phyloP scores from a whole-genome alignment of 2,888 invertebrate species.

The Agapetus fuscipes region DNA sequence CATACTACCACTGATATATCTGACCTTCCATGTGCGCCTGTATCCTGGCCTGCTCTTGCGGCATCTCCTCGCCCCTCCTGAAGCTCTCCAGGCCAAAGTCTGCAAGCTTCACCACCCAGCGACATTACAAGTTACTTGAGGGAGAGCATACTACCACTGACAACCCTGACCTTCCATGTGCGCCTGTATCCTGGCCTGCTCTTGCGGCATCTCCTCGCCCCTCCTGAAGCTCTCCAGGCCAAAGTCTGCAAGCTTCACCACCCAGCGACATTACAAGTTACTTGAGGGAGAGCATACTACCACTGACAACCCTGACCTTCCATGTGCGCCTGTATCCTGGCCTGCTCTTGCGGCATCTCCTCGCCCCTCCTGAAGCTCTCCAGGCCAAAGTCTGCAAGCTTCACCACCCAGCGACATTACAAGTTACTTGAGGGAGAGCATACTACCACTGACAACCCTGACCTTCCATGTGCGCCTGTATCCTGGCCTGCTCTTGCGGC shows the following conservation, averaged over 20 bases:
- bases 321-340: constrained; percentile 53
- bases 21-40: constrained; percentile 65
- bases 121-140: no score
- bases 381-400: constrained; percentile 85
- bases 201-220: constrained; percentile 57
- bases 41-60: constrained; percentile 48
- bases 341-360: constrained; percentile 52
- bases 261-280: constrained; percentile 94
- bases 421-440: no score
- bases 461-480: constrained; percentile 64
- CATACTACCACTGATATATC: no score
- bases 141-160: no score
- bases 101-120: constrained; percentile 89
- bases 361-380: constrained; percentile 76
- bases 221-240: constrained; percentile 80
- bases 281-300: no score
- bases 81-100: constrained; percentile 89
- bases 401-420: constrained; percentile 91
- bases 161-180: constrained; percentile 68
- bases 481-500: constrained; percentile 47
- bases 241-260: constrained; percentile 86
- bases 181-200: constrained; percentile 49
- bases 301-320: no score
- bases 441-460: no score
- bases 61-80: constrained; percentile 62